Evolutionary conservation across 2,888 invertebrate genomes (phyloP), one percentile per base, ranked within the genome.

Genomic region (Lasioglossum leucozonium): DNA sequence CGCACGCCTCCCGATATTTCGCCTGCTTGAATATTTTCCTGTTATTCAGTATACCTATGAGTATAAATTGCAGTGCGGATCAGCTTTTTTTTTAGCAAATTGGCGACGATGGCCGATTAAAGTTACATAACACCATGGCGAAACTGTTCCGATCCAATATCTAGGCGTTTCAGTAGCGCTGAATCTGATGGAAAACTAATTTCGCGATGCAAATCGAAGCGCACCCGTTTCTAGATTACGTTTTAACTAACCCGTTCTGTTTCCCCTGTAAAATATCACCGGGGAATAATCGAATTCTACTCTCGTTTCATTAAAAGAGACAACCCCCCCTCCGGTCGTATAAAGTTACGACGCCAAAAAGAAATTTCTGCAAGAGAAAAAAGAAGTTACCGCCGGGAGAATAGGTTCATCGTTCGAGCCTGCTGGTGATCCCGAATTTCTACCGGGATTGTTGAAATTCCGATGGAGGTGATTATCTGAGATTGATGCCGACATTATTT

Each of bases 401-500:
- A 22, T 10, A 0, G 58, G 22, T 44, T 44, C 16, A 44, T 16
- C 6, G 16, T 58, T 62, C 0, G 4, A 42, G 10, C n/a, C 26
- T 26, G 26, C n/a, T 22, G 6, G 22, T 8, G 6, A 73, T n/a
- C 6, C 6, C 22, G 11, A 18, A n/a, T 34, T 22, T 51, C 30
- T 34, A 22, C 13, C 5, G 0, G 51, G 30, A 73, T 34, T 22
- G 72, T 18, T 51, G 13, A 22, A 51, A 73, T 73, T 73, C 51
- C 34, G 34, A 34, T 34, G 22, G 13, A 44, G 11, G 30, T 11
- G 34, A 73, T 73, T 73, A 51, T 73, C 51, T 8, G 51, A n/a
- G n/a, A 51, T 73, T 34, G 34, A 73, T 73, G 72, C 34, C 11
- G 51, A 30, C 51, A 51, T 44, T 72, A 44, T 73, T 73, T 73